Conservation (phyloP, 2,113 vertebrate species). For the Nettapus auritus region DNA sequence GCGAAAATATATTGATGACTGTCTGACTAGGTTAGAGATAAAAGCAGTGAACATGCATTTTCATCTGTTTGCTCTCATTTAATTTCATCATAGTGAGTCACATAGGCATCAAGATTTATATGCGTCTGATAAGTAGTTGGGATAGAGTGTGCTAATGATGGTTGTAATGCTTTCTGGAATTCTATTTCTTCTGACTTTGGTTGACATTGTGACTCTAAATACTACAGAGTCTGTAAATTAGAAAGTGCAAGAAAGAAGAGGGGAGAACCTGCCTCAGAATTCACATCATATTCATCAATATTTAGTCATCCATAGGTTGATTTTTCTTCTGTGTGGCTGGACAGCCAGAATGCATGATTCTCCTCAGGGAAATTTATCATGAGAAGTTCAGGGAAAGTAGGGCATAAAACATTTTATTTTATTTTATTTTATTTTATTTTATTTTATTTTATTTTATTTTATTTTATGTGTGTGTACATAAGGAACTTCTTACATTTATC, state of each 20-base stretch:
- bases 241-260: background rate
- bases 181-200: conserved; percentile 63
- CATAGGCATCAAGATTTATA: conserved; percentile 64
- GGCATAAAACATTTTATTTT: background rate
- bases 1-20: conserved; percentile 42
- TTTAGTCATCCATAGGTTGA: conserved; percentile 12
- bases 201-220: conserved; percentile 67
- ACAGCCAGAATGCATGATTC: background rate
- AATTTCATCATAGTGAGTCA: conserved; percentile 65
- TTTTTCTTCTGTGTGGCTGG: background rate
- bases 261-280: background rate
- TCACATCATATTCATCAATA: background rate
- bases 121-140: conserved; percentile 51
- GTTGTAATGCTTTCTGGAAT: conserved; percentile 58
- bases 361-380: background rate
- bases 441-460: no score
- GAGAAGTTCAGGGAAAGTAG: background rate
- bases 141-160: conserved; percentile 49
- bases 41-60: conserved; percentile 56
- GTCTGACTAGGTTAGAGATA: conserved; percentile 50
- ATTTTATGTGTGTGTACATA: background rate
- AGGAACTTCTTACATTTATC: background rate
- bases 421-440: no score
- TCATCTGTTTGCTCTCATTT: conserved; percentile 55
- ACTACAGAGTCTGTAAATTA: conserved; percentile 45